Base-by-base conservation (phyloP, 2,113 vertebrate genomes). In the Pangasianodon gigas region DNA sequence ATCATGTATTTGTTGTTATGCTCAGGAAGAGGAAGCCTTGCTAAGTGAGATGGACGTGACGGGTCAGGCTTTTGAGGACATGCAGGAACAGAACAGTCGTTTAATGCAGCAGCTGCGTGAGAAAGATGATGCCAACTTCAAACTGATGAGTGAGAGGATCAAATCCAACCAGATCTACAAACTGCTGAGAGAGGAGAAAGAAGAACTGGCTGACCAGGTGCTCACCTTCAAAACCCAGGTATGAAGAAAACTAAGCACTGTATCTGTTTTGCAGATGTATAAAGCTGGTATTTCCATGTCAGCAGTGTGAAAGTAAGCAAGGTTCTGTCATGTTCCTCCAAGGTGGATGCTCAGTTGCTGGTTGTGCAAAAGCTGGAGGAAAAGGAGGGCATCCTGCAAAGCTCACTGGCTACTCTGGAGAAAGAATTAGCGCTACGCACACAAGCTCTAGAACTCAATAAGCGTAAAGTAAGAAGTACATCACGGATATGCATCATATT, bases 161-260 rank as follows among this genome's bases (percentile, higher is more conserved):
- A 99, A 99, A 92, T 97, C 97, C 90, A 99, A 99, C 93, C 98
- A 99, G 96, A 98, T 99, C 91, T 98, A 99, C 93, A 98, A 98
- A 94, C 95, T 98, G 54, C 96, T 98, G 84, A 95, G 97, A 6
- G 98, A 98, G 87, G 97, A 98, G 94, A 98, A 98, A 93, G 97
- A 98, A 48, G 98, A 98, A 93, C 89, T 98, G 93, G 97, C 97
- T 0, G 98, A 98, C 91, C 97, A 98, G 93, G 97, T 98, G 56
- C 96, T 98, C 52, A 95, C 97, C 21, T 97, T 98, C 89, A 98
- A 98, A 94, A 97, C 97, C 0, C 97, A 98, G 97, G 98, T 98
- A 87, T 69, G 77, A 54, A 48, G 26, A 46, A 89, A 46, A 52
- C 41, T 51, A 32, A 81, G 58, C 56, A 80, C 7, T 21, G 8